Evolutionary conservation across 2,113 vertebrate species (phyloP), one percentile per base, ranked within the genome.

Genomic region (Nibea coibor): DNA sequence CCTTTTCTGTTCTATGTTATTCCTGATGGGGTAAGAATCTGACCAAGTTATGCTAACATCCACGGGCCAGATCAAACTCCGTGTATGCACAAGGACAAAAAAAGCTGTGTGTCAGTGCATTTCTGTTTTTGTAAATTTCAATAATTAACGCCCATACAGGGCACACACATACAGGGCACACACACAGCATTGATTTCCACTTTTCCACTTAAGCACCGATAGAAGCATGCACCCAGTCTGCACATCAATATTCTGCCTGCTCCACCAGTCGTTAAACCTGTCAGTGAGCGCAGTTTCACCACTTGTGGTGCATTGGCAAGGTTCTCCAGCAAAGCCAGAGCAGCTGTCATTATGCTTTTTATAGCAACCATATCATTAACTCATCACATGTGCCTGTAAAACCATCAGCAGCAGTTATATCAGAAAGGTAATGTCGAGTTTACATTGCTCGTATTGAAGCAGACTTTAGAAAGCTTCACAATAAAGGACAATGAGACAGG

Each of bases 291-390:
- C 43, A 14, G 50, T 53, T 53, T n/a, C 9, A 53, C 51, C 51
- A 53, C 35, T 68, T 20, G 45, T 3, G 35, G 64, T 20, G 45
- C 4, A 10, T 50, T 43, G 28, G 22, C 28, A 5, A 19, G 3
- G 24, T 71, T 62, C 53, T 63, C n/a, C 4, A 63, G 15, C 51
- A 31, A 61, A 57, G 15, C 64, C 15, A 9, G 28, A 71, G n/a
- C 72, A 48, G 71, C 68, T 71, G 58, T 63, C 76, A 47, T 64
- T 73, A 59, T 59, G 56, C 56, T 89, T 70, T 86, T 86, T 80
- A 82, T 80, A 80, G 78, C 73, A 24, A 20, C n/a, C 0, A 3
- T 72, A 69, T 86, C 16, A 84, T 85, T 76, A 84, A 59, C 75
- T 71, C 48, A 51, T 87, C 51, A 76, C 20, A 54, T 22, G 26